Base-by-base conservation (phyloP, 2,888 invertebrate genomes). In the Phrixothrix hirtus region DNA sequence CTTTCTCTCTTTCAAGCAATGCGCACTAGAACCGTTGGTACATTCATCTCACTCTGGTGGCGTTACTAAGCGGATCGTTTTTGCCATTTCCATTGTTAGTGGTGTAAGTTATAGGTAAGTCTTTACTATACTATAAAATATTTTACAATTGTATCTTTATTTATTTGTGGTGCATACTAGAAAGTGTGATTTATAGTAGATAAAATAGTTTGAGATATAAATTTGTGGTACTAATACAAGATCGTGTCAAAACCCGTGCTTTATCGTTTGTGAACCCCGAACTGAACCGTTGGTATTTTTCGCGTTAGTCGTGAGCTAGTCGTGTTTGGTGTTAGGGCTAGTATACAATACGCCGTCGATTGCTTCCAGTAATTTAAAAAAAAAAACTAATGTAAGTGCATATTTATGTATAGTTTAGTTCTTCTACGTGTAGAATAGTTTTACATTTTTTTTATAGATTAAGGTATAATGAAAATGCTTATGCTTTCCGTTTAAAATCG, bases 221-320 rank as follows among this genome's bases (percentile, higher is more conserved):
- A n/a, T n/a, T 17, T 21, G 9, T 36, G 10, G 35, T 36, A 12
- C n/a, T n/a, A 36, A 21, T 36, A 5, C 17, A 25, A 38, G 25
- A 25, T 38, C 13, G 26, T 26, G 12, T 38, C 25, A 12, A 55
- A 68, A 68, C 69, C 72, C 70, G 68, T 72, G 73, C 69, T 65
- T 65, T 70, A 67, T 69, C 66, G 68, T 66, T 72, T 70, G 71
- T 69, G 68, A 69, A 69, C 68, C 69, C 70, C 71, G 62, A 70
- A 75, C 74, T 70, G 74, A 74, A 74, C 73, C 65, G 59, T 56
- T 58, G 55, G 54, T 58, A 37, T 53, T 57, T 64, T 62, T 60
- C 55, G 60, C 59, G 67, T 21, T 71, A 73, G 72, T 75, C 74
- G 72, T 73, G 73, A 61, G 74, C 72, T 75, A 73, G 74, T 75